Evolutionary conservation across 2,888 invertebrate genomes (phyloP), one percentile per base, ranked within the genome.

Genomic region (Caradrina kadenii): DNA sequence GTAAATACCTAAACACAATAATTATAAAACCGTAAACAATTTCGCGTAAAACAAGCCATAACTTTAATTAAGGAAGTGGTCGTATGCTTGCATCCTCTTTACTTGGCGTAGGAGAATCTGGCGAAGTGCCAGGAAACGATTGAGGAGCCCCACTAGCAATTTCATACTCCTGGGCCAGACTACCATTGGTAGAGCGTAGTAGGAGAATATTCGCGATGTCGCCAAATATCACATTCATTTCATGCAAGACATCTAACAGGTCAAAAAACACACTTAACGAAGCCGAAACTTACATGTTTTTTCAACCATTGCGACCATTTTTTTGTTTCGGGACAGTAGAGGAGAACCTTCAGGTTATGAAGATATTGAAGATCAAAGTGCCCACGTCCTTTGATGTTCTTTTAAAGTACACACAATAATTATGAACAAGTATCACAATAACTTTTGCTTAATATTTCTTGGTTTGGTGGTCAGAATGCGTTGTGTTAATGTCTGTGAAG

Each of bases 61-160:
- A 53, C 17, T 65, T 65, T 80, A 67, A 76, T 60, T 73, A 61
- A 78, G 68, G 63, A 69, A 66, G 48, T 50, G 26, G 61, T 60
- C 31, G 62, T 53, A 39, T 31, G 70, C 76, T 53, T 31, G 60
- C 49, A 63, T 70, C 80, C 69, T 73, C 73, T 66, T 54, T 35
- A 59, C 52, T 78, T 26, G 35, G 53, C 58, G 42, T 61, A 69
- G 48, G 17, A 19, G 52, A 55, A 65, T 13, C 22, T 76, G 79
- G 76, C 76, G 2, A 17, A 19, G 13, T 11, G 79, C 76, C 76
- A 76, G 31, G 48, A 59, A 69, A 22, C 21, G 45, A 0, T 49
- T 52, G 17, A 22, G 17, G 15, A 56, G 58, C 17, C 17, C 48
- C 31, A 48, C 62, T 59, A 48, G 54, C 42, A 73, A 62, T 66